A percentile compares a stretch with the other conserved stretches of the same genome.
phyloP scores from a whole-genome alignment of 2,113 vertebrate genomes.

The Tyrannus savana region DNA sequence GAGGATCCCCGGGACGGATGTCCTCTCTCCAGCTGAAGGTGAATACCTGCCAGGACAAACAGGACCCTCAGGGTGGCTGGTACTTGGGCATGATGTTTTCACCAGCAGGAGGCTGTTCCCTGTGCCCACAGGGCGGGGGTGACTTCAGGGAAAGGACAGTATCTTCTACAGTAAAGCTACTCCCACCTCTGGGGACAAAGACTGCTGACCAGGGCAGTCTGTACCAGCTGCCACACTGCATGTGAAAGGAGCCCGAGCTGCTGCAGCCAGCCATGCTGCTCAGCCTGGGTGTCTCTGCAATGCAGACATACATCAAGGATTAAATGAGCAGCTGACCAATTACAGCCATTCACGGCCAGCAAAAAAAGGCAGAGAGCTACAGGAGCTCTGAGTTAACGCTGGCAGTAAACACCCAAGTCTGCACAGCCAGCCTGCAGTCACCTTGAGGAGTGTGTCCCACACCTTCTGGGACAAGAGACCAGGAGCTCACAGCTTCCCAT shows the following conservation, averaged over 20 bases:
- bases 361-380: background rate
- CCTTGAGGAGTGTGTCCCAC: background rate
- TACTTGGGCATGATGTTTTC: background rate
- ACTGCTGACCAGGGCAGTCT: background rate
- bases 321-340: slow-evolving; percentile 55
- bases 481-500: background rate
- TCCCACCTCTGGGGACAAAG: background rate
- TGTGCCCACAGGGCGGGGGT: background rate
- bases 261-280: slow-evolving; percentile 30
- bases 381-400: background rate
- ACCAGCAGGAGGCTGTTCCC: background rate
- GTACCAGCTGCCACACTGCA: background rate
- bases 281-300: slow-evolving; percentile 42
- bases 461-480: background rate
- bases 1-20: slow-evolving; percentile 91
- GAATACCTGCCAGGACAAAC: slow-evolving; percentile 83
- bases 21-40: slow-evolving; percentile 97
- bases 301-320: slow-evolving; percentile 49
- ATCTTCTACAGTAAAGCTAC: background rate
- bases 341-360: slow-evolving; percentile 11
- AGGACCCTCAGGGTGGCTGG: background rate
- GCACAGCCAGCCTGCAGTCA: slow-evolving; percentile 12
- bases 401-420: background rate
- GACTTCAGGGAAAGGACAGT: background rate
- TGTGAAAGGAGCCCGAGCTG: background rate